Conservation (phyloP, 2,113 vertebrate genomes). For the Sclerurus mexicanus region DNA sequence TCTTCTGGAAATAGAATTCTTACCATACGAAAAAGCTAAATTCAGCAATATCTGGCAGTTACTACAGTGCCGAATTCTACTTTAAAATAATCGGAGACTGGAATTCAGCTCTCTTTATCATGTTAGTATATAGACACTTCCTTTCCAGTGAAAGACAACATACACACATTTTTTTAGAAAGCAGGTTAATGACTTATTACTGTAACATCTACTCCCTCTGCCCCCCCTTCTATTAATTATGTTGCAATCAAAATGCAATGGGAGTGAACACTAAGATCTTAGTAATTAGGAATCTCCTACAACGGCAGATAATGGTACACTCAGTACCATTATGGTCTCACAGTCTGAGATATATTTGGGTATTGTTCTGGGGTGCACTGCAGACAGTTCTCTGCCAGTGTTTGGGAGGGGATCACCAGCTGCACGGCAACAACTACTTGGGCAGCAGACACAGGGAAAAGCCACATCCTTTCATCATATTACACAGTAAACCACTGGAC, state of each 20-base stretch:
- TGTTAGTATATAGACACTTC: not conserved
- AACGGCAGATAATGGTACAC: fast-evolving
- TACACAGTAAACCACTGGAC: not conserved
- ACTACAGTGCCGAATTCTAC: not conserved
- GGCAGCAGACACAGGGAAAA: not conserved
- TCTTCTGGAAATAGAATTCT: not conserved
- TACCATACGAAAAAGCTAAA: not conserved
- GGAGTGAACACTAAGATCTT: not conserved
- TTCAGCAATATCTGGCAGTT: not conserved
- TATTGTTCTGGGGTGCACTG: not conserved
- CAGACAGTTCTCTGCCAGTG: not conserved
- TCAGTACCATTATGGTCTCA: not conserved
- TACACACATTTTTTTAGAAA: not conserved
- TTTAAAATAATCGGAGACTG: not conserved
- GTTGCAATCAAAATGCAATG: not conserved
- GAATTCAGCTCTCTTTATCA: not conserved
- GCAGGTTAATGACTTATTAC: not conserved
- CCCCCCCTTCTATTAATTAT: not conserved
- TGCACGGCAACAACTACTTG: fast-evolving
- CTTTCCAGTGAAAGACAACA: not conserved
- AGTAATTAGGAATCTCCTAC: not conserved
- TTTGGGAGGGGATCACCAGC: not conserved
- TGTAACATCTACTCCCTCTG: not conserved
- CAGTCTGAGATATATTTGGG: not conserved
- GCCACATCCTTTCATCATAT: not conserved